Conservation (phyloP, 2,888 invertebrate genomes). For the Romanomermis culicivorax region DNA sequence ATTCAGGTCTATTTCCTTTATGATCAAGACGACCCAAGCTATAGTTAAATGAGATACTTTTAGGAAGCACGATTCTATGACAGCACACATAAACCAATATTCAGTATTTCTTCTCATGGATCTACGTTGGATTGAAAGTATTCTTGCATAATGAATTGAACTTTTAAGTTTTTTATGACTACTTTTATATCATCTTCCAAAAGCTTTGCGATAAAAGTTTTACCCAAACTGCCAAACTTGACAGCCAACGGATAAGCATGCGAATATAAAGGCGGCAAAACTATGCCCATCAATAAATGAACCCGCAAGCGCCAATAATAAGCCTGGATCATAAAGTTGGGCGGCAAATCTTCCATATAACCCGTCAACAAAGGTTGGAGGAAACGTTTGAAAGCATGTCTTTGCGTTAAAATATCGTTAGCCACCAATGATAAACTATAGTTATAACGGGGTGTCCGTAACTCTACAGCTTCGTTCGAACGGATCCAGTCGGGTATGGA, state of each 20-base stretch:
- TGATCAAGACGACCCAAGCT: no score
- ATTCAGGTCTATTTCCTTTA: no score
- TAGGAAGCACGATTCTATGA: no score
- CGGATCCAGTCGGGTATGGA: neutral
- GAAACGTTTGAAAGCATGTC: neutral
- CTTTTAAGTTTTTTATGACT: no score
- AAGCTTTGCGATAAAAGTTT: no score
- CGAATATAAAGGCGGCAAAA: constrained; percentile 1
- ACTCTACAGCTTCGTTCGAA: neutral
- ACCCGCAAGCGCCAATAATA: neutral
- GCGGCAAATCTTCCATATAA: neutral
- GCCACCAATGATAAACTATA: neutral
- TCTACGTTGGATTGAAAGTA: no score
- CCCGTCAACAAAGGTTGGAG: constrained; percentile 1
- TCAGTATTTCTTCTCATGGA: no score
- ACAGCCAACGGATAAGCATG: constrained; percentile 1
- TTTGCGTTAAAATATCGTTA: neutral
- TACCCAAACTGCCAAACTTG: neutral
- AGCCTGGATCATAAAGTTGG: neutral
- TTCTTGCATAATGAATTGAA: no score
- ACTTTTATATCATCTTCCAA: no score
- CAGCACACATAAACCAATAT: no score
- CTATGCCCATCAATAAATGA: neutral
- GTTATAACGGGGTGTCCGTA: neutral
- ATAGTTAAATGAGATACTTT: no score